Evolutionary conservation across 1,140 invertebrate genomes (phyloP).

Genomic region (Drosophila orena): DNA sequence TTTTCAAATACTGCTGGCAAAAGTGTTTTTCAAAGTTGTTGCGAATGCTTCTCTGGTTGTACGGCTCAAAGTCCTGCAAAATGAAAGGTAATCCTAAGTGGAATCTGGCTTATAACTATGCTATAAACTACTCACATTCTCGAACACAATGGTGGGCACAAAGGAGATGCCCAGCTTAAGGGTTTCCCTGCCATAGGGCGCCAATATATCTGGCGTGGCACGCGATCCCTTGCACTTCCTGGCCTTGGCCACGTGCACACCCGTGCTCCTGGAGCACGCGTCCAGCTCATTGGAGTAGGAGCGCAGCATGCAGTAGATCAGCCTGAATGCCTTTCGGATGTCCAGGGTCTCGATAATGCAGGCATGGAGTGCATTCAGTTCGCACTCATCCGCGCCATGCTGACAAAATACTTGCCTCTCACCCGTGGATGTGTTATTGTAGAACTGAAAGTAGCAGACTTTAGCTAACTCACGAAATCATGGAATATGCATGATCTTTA

Average conservation of each 20-base stretch:
- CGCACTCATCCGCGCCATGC: conserved; percentile 69
- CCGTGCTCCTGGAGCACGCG: conserved; percentile 46
- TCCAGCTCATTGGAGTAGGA: conserved; percentile 57
- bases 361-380: conserved; percentile 77
- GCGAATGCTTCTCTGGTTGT: conserved; percentile 66
- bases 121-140: conserved; percentile 54
- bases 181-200: conserved; percentile 69
- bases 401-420: conserved; percentile 65
- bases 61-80: conserved; percentile 61
- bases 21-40: conserved; percentile 69
- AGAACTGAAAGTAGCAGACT: conserved; percentile 40
- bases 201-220: conserved; percentile 60
- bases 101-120: fast-evolving
- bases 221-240: conserved; percentile 60
- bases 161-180: conserved; percentile 64
- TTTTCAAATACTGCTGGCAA: conserved; percentile 57
- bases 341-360: conserved; percentile 69
- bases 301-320: conserved; percentile 75
- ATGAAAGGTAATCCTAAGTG: background rate
- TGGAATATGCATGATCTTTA: too few relatives aligned
- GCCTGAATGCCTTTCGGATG: conserved; percentile 44
- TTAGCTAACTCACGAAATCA: background rate
- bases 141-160: conserved; percentile 76
- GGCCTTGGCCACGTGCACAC: conserved; percentile 54
- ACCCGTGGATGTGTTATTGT: conserved; percentile 48